Conservation (phyloP, 1,140 invertebrate genomes). For the Cotesia glomerata region DNA sequence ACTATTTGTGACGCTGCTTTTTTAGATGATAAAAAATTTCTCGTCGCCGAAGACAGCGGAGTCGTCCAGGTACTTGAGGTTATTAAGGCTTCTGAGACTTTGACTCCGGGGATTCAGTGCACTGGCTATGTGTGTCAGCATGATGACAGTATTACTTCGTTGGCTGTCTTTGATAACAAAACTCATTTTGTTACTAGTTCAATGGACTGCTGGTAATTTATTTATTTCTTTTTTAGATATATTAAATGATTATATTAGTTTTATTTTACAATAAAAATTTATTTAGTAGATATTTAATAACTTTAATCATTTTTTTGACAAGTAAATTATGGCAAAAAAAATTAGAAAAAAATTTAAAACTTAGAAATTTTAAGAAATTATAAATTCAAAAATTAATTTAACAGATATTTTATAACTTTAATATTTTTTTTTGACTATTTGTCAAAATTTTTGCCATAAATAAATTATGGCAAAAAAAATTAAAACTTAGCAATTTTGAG, state of each 20-base stretch:
- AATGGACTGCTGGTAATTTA: constrained; percentile 53
- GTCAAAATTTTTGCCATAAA: too few species aligned
- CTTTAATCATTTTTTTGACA: too few species aligned
- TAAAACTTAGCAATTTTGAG: too few species aligned
- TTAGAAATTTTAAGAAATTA: too few species aligned
- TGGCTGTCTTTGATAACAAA: constrained; percentile 49
- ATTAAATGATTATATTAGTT: too few species aligned
- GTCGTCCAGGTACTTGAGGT: constrained; percentile 46
- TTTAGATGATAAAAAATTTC: constrained; percentile 46
- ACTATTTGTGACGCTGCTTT: constrained; percentile 43
- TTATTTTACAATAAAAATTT: neutral
- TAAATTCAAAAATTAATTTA: too few species aligned
- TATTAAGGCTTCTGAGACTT: constrained; percentile 21
- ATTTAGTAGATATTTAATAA: too few species aligned
- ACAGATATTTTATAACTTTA: too few species aligned
- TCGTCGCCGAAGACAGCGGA: constrained; percentile 54
- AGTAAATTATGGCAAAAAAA: too few species aligned
- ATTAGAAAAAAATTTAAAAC: too few species aligned
- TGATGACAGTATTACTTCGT: constrained; percentile 46
- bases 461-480: too few species aligned
- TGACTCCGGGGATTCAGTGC: constrained; percentile 35
- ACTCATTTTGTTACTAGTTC: constrained; percentile 47
- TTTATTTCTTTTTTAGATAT: neutral
- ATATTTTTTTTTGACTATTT: too few species aligned
- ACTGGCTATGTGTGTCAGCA: constrained; percentile 48